These are phyloP conservation scores for Aptenodytes forsteri DNA, from an alignment of 2,113 vertebrate species.

Conservation along the genomic window DNA sequence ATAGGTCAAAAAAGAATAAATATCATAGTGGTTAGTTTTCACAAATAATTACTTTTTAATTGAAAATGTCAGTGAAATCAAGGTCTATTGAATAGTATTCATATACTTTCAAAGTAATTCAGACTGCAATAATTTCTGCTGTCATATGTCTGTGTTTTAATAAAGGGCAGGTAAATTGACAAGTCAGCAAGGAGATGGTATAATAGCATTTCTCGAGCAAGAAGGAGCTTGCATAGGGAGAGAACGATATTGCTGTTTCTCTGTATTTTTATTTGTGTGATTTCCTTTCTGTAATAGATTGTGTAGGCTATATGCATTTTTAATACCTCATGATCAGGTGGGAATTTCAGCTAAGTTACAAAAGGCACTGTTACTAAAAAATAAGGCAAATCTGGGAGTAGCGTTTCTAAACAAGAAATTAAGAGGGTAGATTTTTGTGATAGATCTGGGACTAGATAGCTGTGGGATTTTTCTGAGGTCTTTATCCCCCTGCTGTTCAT, in stretches of 20 bases:
- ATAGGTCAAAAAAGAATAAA: background rate
- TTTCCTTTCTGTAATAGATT: background rate
- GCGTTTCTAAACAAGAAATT: background rate
- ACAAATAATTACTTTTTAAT: slow-evolving; percentile 23
- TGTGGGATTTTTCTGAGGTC: background rate
- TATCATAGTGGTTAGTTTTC: background rate
- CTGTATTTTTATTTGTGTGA: background rate
- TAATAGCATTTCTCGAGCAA: background rate
- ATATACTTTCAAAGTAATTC: background rate
- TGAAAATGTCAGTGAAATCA: background rate
- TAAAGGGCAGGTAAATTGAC: slow-evolving; percentile 37
- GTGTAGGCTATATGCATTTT: background rate
- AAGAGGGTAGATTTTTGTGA: background rate
- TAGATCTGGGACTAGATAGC: background rate
- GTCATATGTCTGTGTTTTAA: slow-evolving; percentile 33
- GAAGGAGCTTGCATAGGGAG: background rate
- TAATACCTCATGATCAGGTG: background rate
- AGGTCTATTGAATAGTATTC: background rate
- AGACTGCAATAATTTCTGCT: slow-evolving; percentile 27
- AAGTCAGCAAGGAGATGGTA: background rate
- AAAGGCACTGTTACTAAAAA: background rate
- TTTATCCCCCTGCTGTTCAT: background rate
- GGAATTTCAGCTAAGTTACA: background rate
- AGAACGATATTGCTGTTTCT: background rate
- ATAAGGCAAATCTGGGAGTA: background rate